Conservation (phyloP, 2,888 invertebrate species). For the Silvanus unidentatus region DNA sequence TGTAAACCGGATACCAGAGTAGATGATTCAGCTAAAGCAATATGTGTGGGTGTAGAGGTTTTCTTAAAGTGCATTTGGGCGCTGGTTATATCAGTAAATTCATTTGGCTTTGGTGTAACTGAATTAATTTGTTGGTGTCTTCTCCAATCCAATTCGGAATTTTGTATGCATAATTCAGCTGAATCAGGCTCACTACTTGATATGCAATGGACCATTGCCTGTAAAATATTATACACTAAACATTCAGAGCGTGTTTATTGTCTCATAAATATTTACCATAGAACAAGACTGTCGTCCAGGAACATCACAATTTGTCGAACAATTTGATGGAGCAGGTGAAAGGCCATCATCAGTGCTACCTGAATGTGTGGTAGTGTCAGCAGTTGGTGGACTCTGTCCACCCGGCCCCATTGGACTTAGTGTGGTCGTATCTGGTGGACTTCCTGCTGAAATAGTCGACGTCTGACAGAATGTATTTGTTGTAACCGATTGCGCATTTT, state of each 20-base stretch:
- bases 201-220: conserved; percentile 82
- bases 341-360: conserved; percentile 45
- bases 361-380: conserved; percentile 45
- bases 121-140: conserved; percentile 15
- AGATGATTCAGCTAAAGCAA: conserved; percentile 42
- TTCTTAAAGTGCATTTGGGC: conserved; percentile 33
- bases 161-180: conserved; percentile 44
- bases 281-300: conserved; percentile 40
- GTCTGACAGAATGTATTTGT: conserved; percentile 47
- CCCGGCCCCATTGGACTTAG: conserved; percentile 67
- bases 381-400: conserved; percentile 45
- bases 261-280: conserved; percentile 35
- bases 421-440: conserved; percentile 81
- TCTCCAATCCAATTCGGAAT: conserved; percentile 40
- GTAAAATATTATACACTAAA: conserved; percentile 21
- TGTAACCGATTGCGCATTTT: conserved; percentile 44
- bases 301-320: conserved; percentile 38
- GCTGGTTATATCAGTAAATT: conserved; percentile 35
- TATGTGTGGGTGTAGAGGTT: conserved; percentile 37
- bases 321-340: conserved; percentile 45
- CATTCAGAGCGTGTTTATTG: background rate
- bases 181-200: conserved; percentile 80
- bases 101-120: conserved; percentile 28
- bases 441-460: conserved; percentile 48
- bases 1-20: conserved; percentile 40